Evolutionary conservation across 2,797 vertebrate species (phyloP).

Genomic region (Tapirus indicus): DNA sequence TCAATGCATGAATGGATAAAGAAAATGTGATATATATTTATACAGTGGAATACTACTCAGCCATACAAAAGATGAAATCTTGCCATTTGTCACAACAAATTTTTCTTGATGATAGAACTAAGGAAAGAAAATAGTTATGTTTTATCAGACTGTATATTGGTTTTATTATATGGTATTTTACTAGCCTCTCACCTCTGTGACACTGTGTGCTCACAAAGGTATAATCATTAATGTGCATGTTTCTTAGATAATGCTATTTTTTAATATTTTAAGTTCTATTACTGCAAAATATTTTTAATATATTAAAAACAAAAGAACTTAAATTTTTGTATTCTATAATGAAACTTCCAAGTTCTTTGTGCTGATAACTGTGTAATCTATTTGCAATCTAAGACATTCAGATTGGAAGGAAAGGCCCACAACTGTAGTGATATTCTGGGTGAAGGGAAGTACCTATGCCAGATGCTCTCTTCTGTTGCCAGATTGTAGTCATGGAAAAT

Average conservation of each 20-base stretch:
- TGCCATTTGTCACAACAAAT: not conserved
- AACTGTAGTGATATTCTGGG: not conserved
- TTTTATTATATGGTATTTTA: conserved; percentile 4
- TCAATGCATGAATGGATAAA: no score
- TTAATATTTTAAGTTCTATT: conserved; percentile 11
- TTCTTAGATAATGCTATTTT: not conserved
- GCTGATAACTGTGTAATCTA: not conserved
- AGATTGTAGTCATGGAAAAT: not conserved
- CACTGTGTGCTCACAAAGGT: not conserved
- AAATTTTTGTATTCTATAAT: not conserved
- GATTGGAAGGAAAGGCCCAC: not conserved
- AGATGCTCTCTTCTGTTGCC: not conserved
- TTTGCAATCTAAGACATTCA: not conserved
- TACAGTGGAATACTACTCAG: no score
- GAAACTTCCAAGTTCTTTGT: not conserved
- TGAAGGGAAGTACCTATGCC: not conserved
- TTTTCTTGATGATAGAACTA: conserved; percentile 8
- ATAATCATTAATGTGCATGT: not conserved
- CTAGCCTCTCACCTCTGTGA: not conserved
- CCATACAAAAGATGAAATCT: no score
- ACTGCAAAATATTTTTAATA: conserved; percentile 10
- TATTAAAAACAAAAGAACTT: not conserved
- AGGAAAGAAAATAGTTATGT: not conserved
- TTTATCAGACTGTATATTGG: not conserved
- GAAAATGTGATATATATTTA: no score